Evolutionary conservation across 1,140 invertebrate species (phyloP).

Genomic region (Temnothorax longispinosus): DNA sequence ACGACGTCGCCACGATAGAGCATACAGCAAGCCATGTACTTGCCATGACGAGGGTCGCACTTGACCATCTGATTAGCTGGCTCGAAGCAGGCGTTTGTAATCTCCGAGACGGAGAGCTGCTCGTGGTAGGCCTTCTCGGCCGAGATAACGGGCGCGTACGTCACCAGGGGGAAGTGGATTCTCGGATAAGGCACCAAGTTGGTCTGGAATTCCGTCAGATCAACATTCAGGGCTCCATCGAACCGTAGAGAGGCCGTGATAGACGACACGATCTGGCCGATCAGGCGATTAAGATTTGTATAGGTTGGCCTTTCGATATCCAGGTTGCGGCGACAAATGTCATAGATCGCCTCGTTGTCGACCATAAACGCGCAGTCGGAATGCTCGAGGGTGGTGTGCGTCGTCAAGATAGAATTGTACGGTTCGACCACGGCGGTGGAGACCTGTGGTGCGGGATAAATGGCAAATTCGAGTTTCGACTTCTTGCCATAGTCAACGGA

Average conservation of each 20-base stretch:
- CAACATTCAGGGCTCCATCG: slow-evolving; percentile 70
- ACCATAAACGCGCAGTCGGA: slow-evolving; percentile 96
- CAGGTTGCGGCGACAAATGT: slow-evolving; percentile 95
- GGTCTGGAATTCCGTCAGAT: slow-evolving; percentile 71
- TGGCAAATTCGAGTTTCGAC: slow-evolving; percentile 69
- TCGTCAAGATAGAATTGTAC: slow-evolving; percentile 70
- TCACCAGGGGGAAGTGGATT: slow-evolving; percentile 71
- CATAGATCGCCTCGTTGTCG: slow-evolving; percentile 95
- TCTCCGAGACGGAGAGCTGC: slow-evolving; percentile 72
- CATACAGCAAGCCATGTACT: slow-evolving; percentile 84
- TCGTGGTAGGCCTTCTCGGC: slow-evolving; percentile 73
- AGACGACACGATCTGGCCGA: slow-evolving; percentile 79
- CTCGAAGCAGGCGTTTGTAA: slow-evolving; percentile 88
- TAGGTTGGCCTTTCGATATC: slow-evolving; percentile 95
- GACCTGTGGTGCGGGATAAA: slow-evolving; percentile 71
- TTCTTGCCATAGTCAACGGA: slow-evolving; percentile 73
- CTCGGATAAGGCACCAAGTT: slow-evolving; percentile 71
- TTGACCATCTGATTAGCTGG: slow-evolving; percentile 90
- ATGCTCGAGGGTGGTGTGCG: slow-evolving; percentile 90
- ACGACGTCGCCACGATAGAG: slow-evolving; percentile 72
- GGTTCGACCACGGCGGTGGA: slow-evolving; percentile 70
- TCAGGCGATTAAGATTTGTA: slow-evolving; percentile 69
- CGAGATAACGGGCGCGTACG: slow-evolving; percentile 71
- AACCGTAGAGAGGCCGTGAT: slow-evolving; percentile 72
- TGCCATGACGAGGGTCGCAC: slow-evolving; percentile 88